Evolutionary conservation across 2,797 vertebrate species (phyloP).

Genomic region (Tokudaia muenninki): DNA sequence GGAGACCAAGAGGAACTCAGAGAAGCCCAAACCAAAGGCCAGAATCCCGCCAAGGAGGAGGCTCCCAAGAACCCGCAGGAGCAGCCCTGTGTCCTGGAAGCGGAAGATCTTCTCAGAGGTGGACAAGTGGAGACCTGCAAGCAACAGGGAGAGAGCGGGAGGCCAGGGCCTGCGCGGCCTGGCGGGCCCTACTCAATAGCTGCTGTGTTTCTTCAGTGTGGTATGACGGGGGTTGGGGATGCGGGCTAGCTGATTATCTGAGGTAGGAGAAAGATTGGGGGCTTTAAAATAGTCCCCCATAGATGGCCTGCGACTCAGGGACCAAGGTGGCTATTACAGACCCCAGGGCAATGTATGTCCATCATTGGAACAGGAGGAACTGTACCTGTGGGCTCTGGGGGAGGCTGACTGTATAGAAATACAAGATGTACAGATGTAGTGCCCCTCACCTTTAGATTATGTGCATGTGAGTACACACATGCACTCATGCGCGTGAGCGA

Average conservation of each 20-base stretch:
- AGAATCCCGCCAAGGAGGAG: conserved; percentile 93
- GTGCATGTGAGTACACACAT: background rate
- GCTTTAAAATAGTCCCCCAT: background rate
- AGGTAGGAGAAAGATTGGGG: background rate
- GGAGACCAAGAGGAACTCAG: conserved; percentile 97
- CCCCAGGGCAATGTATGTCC: rapidly evolving
- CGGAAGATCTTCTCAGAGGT: conserved; percentile 94
- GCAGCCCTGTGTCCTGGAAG: conserved; percentile 89
- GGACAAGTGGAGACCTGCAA: conserved; percentile 92
- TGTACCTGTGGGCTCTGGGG: background rate
- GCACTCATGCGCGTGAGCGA: no score
- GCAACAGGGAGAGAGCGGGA: conserved; percentile 43
- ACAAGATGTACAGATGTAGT: rapidly evolving
- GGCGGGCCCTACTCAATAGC: rapidly evolving
- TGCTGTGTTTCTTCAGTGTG: rapidly evolving
- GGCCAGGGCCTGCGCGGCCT: background rate
- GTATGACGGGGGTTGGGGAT: rapidly evolving
- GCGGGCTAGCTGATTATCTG: background rate
- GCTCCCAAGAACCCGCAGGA: conserved; percentile 90
- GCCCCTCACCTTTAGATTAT: background rate
- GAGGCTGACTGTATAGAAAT: rapidly evolving
- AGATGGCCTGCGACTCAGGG: background rate
- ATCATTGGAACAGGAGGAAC: no score
- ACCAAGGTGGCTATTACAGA: background rate
- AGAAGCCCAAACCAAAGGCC: conserved; percentile 97